Evolutionary conservation across 2,888 invertebrate species (phyloP).

Genomic region (Xylota sylvarum): DNA sequence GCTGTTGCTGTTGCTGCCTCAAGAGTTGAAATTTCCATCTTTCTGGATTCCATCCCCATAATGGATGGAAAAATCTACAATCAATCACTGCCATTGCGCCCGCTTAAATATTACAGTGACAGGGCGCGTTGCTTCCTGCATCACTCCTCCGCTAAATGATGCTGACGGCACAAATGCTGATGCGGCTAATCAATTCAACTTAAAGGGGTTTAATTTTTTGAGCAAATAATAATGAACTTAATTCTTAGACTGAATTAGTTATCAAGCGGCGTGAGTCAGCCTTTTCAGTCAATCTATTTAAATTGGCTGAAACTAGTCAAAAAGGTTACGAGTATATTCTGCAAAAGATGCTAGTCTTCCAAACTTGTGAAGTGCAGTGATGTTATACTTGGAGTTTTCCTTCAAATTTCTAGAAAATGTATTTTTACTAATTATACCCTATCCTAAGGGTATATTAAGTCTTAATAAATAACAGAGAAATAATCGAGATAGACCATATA

Average conservation of each 20-base stretch:
- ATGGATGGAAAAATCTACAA: constrained; percentile 72
- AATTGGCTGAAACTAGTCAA: background rate
- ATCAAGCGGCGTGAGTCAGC: background rate
- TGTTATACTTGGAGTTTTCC: too few relatives aligned
- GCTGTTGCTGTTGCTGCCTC: constrained; percentile 4
- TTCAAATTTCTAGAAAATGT: too few relatives aligned
- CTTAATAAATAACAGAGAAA: too few relatives aligned
- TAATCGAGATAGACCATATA: too few relatives aligned
- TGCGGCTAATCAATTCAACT: constrained; percentile 57
- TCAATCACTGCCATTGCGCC: constrained; percentile 74
- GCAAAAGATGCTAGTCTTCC: too few relatives aligned
- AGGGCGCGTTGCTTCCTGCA: constrained; percentile 22
- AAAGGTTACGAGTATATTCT: too few relatives aligned
- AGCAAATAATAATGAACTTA: constrained; percentile 13
- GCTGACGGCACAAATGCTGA: constrained; percentile 33
- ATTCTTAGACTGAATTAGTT: constrained; percentile 15
- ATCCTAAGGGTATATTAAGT: too few relatives aligned
- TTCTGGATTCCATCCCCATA: constrained; percentile 61
- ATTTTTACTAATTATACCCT: too few relatives aligned
- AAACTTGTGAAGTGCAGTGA: too few relatives aligned
- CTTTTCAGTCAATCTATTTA: background rate
- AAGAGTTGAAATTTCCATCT: constrained; percentile 61
- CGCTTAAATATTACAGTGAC: constrained; percentile 68
- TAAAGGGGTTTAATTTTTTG: constrained; percentile 48
- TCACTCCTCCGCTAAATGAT: constrained; percentile 6